Base-by-base conservation (phyloP, 1,140 invertebrate genomes). In the Aradophagus sp. region DNA sequence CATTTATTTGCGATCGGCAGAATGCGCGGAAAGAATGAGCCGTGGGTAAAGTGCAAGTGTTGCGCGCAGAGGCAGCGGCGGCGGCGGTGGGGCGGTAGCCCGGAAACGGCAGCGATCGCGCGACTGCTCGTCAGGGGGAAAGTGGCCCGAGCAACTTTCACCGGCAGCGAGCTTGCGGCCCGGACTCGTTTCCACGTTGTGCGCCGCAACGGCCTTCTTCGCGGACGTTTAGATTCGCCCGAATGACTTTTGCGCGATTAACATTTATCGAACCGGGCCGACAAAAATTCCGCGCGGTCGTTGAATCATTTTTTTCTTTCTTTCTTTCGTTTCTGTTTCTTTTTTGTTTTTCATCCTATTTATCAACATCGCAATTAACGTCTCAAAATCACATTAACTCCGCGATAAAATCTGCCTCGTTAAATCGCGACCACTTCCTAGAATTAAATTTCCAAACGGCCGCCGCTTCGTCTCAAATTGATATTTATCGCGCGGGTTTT, bases 141-240 rank as follows among this genome's bases (percentile, higher is more conserved):
- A 85, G 83, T 85, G 76, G 81, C 77, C 75, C 59, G 72, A 75
- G 75, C 80, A 84, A 81, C 83, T 85, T 85, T 85, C 82, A 84
- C 82, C 83, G 66, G 73, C 70, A 74, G 69, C 72, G 72, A 53
- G 72, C 61, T 53, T 47, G 38, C 45, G 55, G 53, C 53, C 69
- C 61, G 38, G 17, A 53, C 52, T 66, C 66, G 65, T 69, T 74
- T 74, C 62, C 66, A 70, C 52, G 59, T n/a, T n/a, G n/a, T n/a
- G n/a, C n/a, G n/a, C n/a, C n/a, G n/a, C n/a, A n/a, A n/a, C n/a
- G 34, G 44, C 61, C 52, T 66, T 58, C 53, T 63, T 47, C 27
- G 26, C 31, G 48, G 31, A 36, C 36, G 20, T 3, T 55, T 34
- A 41, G 56, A 56, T 44, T 62, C 66, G 56, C 8, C 66, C 39